Conservation (phyloP, 2,888 invertebrate genomes). For the Bellardia pandia region DNA sequence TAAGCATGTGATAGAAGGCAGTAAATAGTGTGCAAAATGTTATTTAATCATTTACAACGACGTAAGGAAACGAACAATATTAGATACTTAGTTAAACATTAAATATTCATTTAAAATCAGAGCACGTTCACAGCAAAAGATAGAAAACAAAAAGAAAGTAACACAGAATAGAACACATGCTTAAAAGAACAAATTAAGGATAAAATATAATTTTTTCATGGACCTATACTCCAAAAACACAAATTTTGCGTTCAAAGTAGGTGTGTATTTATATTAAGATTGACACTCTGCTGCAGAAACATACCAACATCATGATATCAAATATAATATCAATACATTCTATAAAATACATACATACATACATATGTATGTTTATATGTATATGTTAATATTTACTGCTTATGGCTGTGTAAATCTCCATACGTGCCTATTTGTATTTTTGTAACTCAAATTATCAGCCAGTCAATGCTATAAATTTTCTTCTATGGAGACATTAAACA, state of each 20-base stretch:
- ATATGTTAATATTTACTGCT: constrained; percentile 7
- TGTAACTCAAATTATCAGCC: neutral
- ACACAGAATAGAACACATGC: neutral
- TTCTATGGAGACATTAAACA: neutral
- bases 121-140: constrained; percentile 7
- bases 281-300: neutral
- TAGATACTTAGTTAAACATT: constrained; percentile 8
- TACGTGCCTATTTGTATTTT: neutral
- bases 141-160: neutral
- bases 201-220: neutral
- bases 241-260: neutral
- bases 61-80: neutral
- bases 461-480: constrained; percentile 1
- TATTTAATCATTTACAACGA: constrained; percentile 8
- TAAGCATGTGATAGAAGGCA: neutral
- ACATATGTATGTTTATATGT: too few species aligned
- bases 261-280: constrained; percentile 8
- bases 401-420: neutral
- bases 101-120: constrained; percentile 26
- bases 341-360: neutral
- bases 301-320: neutral
- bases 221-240: neutral
- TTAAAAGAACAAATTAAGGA: neutral
- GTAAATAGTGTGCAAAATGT: neutral
- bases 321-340: neutral